A percentile compares a stretch with the other conserved stretches of the same genome.
These are phyloP conservation scores for Trachelus tabidus DNA, from an alignment of 2,888 invertebrate genomes.

Conservation along the genomic window DNA sequence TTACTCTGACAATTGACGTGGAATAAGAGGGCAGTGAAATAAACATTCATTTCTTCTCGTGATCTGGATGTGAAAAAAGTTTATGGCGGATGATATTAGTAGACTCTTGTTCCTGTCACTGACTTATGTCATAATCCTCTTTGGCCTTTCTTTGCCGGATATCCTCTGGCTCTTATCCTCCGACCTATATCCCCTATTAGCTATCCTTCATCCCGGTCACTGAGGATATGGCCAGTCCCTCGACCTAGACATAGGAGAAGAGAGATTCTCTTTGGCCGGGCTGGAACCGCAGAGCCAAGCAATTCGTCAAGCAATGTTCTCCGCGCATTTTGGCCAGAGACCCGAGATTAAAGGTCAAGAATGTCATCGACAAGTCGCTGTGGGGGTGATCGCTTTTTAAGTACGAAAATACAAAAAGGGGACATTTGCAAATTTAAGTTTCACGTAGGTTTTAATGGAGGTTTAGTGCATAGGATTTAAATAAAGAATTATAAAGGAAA, in stretches of 20 bases:
- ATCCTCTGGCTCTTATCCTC: not conserved
- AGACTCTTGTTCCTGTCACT: slow-evolving; percentile 19
- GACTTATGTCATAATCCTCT: slow-evolving; percentile 28
- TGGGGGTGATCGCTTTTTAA: not conserved
- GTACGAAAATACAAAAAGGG: not conserved
- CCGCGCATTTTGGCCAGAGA: slow-evolving; percentile 10
- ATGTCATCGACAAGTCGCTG: slow-evolving; percentile 16
- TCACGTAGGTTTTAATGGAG: not conserved
- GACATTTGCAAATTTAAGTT: not conserved
- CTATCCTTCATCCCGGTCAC: not conserved
- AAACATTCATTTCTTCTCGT: slow-evolving; percentile 10
- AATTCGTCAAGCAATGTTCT: slow-evolving; percentile 21
- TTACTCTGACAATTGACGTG: not conserved
- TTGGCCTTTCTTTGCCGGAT: slow-evolving; percentile 25
- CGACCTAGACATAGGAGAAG: not conserved
- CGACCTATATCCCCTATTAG: not conserved
- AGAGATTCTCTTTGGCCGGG: not conserved
- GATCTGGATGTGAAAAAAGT: not conserved
- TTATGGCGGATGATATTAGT: slow-evolving; percentile 15
- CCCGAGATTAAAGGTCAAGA: slow-evolving; percentile 18
- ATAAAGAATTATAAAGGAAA: not conserved
- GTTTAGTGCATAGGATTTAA: not conserved
- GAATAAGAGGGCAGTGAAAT: slow-evolving; percentile 11
- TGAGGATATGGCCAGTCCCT: not conserved
- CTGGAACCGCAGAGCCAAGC: not conserved